phyloP scores from a whole-genome alignment of 2,888 invertebrate species.

The Drosophila heteroneura region DNA sequence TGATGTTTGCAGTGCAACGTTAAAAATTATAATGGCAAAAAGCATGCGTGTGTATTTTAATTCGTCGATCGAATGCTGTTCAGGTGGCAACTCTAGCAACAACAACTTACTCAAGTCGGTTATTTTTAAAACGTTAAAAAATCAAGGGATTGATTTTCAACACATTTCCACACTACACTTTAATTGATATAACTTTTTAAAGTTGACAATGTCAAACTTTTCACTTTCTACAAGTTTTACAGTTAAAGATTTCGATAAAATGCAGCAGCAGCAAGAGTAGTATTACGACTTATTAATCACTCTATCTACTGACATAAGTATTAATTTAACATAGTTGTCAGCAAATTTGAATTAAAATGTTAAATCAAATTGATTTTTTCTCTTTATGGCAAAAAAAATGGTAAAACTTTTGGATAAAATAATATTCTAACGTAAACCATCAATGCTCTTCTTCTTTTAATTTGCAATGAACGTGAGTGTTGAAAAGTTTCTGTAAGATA shows the following conservation, averaged over 20 bases:
- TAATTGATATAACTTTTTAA: neutral
- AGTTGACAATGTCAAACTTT: neutral
- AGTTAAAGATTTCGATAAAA: neutral
- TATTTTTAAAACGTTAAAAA: slow-evolving; percentile 50
- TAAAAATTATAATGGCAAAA: slow-evolving; percentile 63
- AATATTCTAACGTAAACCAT: slow-evolving; percentile 18
- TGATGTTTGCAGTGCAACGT: slow-evolving; percentile 53
- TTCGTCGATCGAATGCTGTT: slow-evolving; percentile 62
- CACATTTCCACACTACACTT: neutral
- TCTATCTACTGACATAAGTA: too few relatives aligned
- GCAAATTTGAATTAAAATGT: neutral
- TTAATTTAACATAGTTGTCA: neutral
- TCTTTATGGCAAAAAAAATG: neutral
- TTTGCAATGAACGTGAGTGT: slow-evolving; percentile 36
- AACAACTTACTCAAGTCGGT: slow-evolving; percentile 43
- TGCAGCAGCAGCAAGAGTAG: neutral
- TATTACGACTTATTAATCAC: neutral
- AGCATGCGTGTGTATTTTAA: slow-evolving; percentile 76
- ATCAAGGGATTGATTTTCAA: neutral
- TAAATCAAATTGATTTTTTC: neutral
- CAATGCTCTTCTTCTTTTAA: slow-evolving; percentile 29
- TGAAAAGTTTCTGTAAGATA: slow-evolving; percentile 6
- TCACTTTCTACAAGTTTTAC: neutral
- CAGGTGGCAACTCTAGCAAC: slow-evolving; percentile 68
- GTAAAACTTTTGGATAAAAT: neutral